A percentile compares a stretch with the other conserved stretches of the same genome.
Conservation (phyloP, 2,113 vertebrate genomes). For the Pogona vitticeps region DNA sequence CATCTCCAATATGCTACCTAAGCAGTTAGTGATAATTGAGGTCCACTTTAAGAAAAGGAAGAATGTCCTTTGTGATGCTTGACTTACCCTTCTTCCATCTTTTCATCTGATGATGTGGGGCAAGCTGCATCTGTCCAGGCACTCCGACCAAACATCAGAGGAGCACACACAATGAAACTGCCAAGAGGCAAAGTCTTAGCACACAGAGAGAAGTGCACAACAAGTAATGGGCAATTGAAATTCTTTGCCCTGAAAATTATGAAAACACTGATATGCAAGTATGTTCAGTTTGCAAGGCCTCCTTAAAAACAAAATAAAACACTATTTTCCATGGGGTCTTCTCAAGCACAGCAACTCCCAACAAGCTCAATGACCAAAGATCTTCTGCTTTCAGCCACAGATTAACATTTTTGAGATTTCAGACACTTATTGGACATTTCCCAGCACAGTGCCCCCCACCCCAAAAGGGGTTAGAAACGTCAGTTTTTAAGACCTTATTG, state of each 20-base stretch:
- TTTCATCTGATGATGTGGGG: neutral
- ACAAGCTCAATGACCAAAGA: neutral
- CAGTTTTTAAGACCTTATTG: too few species aligned
- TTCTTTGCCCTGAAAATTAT: neutral
- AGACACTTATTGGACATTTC: neutral
- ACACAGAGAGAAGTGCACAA: neutral
- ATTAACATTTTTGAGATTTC: neutral
- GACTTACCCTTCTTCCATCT: neutral
- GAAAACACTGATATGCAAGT: neutral
- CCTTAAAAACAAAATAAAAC: too few species aligned
- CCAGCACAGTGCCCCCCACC: too few species aligned
- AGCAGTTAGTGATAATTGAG: neutral
- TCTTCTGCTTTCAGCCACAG: neutral
- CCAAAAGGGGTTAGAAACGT: constrained; percentile 11
- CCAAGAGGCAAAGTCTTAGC: neutral
- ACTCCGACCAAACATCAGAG: neutral
- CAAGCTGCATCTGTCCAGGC: neutral
- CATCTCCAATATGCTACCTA: neutral
- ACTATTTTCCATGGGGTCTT: too few species aligned
- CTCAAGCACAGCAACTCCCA: neutral
- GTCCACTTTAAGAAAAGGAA: too few species aligned
- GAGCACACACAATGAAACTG: neutral
- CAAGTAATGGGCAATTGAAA: neutral
- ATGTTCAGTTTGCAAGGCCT: too few species aligned
- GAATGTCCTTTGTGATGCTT: too few species aligned